A percentile compares a stretch with the other conserved stretches of the same genome.
Evolutionary conservation across 2,113 vertebrate species (phyloP).

Genomic region (Pandion haliaetus): DNA sequence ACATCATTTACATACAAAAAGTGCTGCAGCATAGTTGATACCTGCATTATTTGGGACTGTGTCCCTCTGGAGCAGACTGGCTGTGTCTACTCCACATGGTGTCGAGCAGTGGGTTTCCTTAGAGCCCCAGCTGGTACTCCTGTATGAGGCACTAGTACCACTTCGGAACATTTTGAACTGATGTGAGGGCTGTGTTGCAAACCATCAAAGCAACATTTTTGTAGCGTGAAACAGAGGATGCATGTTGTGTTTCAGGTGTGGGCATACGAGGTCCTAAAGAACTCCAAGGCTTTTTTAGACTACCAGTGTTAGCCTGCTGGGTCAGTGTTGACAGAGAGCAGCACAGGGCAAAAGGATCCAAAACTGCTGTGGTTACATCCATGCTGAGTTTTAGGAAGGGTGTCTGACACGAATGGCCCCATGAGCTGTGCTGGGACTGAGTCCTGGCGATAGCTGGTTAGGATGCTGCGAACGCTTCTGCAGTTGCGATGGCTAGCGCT

Average conservation of each 20-base stretch:
- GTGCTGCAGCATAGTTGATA: background rate
- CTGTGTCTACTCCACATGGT: background rate
- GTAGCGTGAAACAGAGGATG: background rate
- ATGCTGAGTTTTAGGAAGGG: background rate
- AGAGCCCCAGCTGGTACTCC: background rate
- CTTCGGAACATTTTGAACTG: background rate
- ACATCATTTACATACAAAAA: background rate
- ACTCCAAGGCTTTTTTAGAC: background rate
- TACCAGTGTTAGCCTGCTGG: background rate
- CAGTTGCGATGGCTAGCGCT: fast-evolving
- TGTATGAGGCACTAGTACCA: background rate
- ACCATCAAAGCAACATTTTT: background rate
- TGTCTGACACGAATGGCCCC: background rate
- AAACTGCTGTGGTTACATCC: background rate
- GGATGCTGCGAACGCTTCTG: background rate
- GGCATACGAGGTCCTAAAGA: background rate
- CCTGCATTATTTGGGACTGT: background rate
- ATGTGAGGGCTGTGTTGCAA: background rate
- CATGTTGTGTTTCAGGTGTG: background rate
- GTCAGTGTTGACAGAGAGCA: background rate
- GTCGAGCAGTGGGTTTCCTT: background rate
- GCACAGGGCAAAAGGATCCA: background rate
- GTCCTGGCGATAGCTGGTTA: background rate
- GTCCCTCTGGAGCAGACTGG: background rate
- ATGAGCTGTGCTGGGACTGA: background rate